Conservation (phyloP, 2,797 vertebrate genomes). For the Eulemur mongoz region DNA sequence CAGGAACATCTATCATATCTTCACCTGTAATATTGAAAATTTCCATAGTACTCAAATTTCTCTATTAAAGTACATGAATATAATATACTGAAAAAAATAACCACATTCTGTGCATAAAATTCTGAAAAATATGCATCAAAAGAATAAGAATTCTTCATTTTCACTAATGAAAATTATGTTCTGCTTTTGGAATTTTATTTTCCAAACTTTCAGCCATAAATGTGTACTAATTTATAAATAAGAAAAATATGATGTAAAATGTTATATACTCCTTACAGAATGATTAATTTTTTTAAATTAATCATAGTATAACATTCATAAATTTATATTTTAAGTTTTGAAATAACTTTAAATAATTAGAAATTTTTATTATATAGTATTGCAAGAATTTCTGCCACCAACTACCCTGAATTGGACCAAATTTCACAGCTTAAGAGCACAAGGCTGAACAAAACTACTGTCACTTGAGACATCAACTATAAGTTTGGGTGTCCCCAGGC, state of each 20-base stretch:
- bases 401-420: background rate
- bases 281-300: background rate
- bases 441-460: background rate
- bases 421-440: background rate
- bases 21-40: background rate
- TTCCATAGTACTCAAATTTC: background rate
- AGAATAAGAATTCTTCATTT: background rate
- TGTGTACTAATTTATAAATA: background rate
- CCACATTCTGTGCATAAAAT: background rate
- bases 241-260: background rate
- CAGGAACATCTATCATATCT: background rate
- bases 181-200: background rate
- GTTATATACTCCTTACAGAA: background rate
- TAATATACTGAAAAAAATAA: background rate
- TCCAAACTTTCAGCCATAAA: background rate
- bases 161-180: background rate
- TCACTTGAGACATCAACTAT: background rate
- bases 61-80: background rate
- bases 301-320: background rate
- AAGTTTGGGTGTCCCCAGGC: background rate
- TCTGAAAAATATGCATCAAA: background rate
- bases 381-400: background rate
- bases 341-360: background rate
- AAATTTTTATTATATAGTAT: background rate
- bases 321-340: background rate